A percentile compares a stretch with the other conserved stretches of the same genome.
Conservation (phyloP, 2,888 invertebrate genomes). For the Rhingia rostrata region DNA sequence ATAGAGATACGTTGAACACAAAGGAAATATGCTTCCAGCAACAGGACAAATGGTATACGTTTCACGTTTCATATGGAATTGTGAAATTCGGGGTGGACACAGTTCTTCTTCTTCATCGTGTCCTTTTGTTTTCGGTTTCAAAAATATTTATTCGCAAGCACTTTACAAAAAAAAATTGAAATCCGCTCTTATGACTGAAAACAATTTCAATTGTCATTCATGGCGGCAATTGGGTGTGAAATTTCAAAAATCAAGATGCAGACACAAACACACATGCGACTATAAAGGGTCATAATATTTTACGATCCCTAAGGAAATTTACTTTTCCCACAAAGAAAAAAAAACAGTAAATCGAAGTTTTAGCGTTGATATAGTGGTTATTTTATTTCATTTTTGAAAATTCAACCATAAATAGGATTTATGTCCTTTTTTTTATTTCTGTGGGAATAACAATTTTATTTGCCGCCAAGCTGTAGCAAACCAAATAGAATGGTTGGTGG, state of each 20-base stretch:
- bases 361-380: conserved; percentile 59
- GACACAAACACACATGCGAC: neutral
- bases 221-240: conserved; percentile 67
- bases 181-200: conserved; percentile 17
- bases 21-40: conserved; percentile 33
- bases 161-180: neutral
- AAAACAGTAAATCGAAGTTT: conserved; percentile 50
- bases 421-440: conserved; percentile 62
- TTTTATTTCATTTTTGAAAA: conserved; percentile 46
- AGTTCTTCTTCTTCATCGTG: neutral
- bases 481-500: neutral
- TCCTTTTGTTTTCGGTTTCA: neutral
- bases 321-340: conserved; percentile 18
- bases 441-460: conserved; percentile 70
- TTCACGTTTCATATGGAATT: conserved; percentile 17
- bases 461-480: conserved; percentile 6
- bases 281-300: conserved; percentile 62
- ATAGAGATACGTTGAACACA: neutral
- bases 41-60: conserved; percentile 45
- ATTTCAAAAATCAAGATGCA: conserved; percentile 26
- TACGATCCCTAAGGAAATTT: conserved; percentile 58
- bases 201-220: conserved; percentile 57
- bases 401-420: conserved; percentile 68
- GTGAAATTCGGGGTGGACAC: conserved; percentile 57
- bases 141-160: neutral